A percentile compares a stretch with the other conserved stretches of the same genome.
These are phyloP conservation scores for Rhipidura dahli DNA, from an alignment of 2,113 vertebrate species.

Conservation along the genomic window DNA sequence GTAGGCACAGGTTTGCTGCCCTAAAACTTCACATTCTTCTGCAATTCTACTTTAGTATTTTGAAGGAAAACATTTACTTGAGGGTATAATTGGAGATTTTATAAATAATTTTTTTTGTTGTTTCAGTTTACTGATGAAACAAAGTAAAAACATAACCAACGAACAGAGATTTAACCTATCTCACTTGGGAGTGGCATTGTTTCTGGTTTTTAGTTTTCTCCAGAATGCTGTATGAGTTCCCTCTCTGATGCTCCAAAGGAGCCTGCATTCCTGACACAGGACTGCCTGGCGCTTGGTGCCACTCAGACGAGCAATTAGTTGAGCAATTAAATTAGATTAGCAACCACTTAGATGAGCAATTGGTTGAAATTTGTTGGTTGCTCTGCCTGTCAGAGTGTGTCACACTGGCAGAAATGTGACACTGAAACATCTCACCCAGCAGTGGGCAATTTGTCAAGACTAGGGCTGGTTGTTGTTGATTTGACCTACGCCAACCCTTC, in stretches of 20 bases:
- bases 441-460: neutral
- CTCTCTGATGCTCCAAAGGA: neutral
- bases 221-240: neutral
- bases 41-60: neutral
- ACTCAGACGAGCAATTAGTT: neutral
- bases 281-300: neutral
- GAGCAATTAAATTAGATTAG: neutral
- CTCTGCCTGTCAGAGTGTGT: neutral
- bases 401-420: neutral
- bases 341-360: neutral
- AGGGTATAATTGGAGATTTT: neutral
- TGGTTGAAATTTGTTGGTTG: neutral
- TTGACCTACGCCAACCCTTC: neutral
- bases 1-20: neutral
- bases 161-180: neutral
- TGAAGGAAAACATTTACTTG: neutral
- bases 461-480: neutral
- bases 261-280: neutral
- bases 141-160: neutral
- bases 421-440: neutral
- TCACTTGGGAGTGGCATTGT: neutral
- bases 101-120: neutral
- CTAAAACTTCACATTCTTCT: neutral
- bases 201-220: neutral
- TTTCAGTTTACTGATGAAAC: neutral